Percentiles rank a stretch among this genome's conserved stretches.
phyloP scores from a whole-genome alignment of 2,888 invertebrate genomes.

The Melinaea menophilus region DNA sequence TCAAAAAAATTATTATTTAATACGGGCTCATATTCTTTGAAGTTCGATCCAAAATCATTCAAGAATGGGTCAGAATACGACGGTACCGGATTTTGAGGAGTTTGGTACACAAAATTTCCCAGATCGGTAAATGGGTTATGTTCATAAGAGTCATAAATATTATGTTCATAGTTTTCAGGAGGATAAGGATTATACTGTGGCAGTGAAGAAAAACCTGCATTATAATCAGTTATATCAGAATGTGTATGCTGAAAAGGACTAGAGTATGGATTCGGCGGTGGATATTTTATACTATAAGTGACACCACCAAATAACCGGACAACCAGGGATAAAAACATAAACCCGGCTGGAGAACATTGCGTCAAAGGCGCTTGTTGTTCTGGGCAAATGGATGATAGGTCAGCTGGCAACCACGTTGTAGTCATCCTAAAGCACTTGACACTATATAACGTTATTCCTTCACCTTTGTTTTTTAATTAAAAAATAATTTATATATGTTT shows the following conservation, averaged over 20 bases:
- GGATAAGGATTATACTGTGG: too few relatives aligned
- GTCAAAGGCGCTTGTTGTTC: constrained; percentile 71
- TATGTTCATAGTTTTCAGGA: not conserved
- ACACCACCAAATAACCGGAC: constrained; percentile 71
- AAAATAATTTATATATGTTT: not conserved
- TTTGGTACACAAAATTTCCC: too few relatives aligned
- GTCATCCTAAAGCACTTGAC: constrained; percentile 11
- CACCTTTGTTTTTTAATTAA: not conserved
- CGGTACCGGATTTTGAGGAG: too few relatives aligned
- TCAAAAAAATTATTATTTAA: constrained; percentile 28
- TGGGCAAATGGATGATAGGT: constrained; percentile 74
- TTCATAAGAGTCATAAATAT: not conserved
- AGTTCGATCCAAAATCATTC: too few relatives aligned
- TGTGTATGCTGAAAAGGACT: not conserved
- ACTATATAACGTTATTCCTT: constrained; percentile 1
- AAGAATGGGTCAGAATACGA: too few relatives aligned
- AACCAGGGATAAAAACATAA: constrained; percentile 77
- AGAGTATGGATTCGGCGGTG: constrained; percentile 22
- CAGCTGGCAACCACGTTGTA: constrained; percentile 73
- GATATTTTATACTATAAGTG: constrained; percentile 18
- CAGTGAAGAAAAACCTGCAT: constrained; percentile 32
- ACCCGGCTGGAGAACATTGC: constrained; percentile 77
- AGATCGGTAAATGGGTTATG: not conserved
- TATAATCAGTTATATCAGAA: too few relatives aligned
- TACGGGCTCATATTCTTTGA: not conserved